phyloP scores from a whole-genome alignment of 1,140 invertebrate species.

The Megathymus violae region DNA sequence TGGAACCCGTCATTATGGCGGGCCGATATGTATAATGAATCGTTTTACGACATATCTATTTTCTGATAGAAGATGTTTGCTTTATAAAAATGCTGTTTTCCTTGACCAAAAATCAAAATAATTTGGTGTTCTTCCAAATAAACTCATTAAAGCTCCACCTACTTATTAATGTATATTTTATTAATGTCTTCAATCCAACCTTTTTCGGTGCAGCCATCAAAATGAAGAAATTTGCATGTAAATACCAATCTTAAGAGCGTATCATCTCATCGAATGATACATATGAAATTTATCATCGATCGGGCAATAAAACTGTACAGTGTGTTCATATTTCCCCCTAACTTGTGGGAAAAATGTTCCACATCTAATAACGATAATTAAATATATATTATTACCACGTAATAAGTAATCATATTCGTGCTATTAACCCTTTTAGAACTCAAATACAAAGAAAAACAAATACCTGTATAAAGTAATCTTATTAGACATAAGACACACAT shows the following conservation, averaged over 20 bases:
- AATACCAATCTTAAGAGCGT: constrained; percentile 18
- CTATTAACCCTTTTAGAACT: not conserved
- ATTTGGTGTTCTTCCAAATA: not conserved
- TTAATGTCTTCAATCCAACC: constrained; percentile 16
- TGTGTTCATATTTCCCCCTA: not conserved
- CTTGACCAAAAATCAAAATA: constrained; percentile 20
- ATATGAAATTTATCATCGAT: constrained; percentile 23
- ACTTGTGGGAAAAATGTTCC: not conserved
- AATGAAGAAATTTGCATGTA: constrained; percentile 32
- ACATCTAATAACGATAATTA: not conserved
- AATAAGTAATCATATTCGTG: not conserved
- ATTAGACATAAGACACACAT: too few relatives aligned
- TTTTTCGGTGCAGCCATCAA: constrained; percentile 9
- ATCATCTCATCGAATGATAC: constrained; percentile 16
- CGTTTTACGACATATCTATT: not conserved
- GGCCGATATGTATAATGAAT: too few relatives aligned
- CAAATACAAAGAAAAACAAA: not conserved
- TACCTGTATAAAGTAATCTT: too few relatives aligned
- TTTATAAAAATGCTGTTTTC: not conserved
- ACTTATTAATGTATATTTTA: constrained; percentile 18
- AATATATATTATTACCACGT: not conserved
- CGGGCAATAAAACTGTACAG: constrained; percentile 7
- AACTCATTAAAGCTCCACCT: constrained; percentile 7
- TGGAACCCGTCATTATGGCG: too few relatives aligned
- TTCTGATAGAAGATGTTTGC: not conserved